Percentiles rank a stretch among this genome's conserved stretches.
Conservation (phyloP, 2,888 invertebrate species). For the Caenorhabditis wallacei region DNA sequence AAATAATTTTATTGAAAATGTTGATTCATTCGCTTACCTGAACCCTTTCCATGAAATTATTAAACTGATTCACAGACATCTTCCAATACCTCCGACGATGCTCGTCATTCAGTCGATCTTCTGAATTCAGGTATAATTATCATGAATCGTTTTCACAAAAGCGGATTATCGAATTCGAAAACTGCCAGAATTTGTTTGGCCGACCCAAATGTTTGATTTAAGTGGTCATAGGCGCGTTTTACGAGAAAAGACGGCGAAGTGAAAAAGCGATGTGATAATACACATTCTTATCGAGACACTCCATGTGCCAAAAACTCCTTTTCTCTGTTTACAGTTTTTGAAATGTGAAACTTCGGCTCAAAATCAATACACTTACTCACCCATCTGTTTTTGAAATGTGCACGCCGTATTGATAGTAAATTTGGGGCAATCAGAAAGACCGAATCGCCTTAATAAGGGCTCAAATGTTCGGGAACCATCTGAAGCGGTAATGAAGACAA, state of each 20-base stretch:
- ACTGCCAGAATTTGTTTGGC: slow-evolving; percentile 30
- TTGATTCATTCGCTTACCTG: slow-evolving; percentile 32
- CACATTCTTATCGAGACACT: slow-evolving; percentile 53
- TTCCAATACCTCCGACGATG: slow-evolving; percentile 70
- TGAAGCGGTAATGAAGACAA: slow-evolving; percentile 68
- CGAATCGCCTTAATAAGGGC: slow-evolving; percentile 55
- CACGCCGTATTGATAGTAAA: slow-evolving; percentile 69
- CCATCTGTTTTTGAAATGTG: slow-evolving; percentile 65
- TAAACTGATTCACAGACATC: slow-evolving; percentile 69
- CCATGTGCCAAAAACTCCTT: slow-evolving; percentile 22
- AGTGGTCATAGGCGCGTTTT: slow-evolving; percentile 37
- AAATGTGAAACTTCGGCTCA: background rate
- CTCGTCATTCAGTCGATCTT: slow-evolving; percentile 69
- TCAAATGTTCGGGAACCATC: slow-evolving; percentile 64
- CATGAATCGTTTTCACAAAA: background rate
- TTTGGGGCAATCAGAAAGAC: slow-evolving; percentile 57
- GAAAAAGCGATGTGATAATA: slow-evolving; percentile 31
- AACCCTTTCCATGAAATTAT: slow-evolving; percentile 60
- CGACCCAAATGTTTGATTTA: slow-evolving; percentile 53
- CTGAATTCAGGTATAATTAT: slow-evolving; percentile 45
- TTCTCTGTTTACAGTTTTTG: slow-evolving; percentile 41
- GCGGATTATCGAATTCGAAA: slow-evolving; percentile 51
- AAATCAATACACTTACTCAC: slow-evolving; percentile 47
- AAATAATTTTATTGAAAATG: background rate
- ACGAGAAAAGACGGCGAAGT: slow-evolving; percentile 27